Evolutionary conservation across 1,140 invertebrate species (phyloP), one percentile per base, ranked within the genome.

Genomic region (Brachionus rubens): DNA sequence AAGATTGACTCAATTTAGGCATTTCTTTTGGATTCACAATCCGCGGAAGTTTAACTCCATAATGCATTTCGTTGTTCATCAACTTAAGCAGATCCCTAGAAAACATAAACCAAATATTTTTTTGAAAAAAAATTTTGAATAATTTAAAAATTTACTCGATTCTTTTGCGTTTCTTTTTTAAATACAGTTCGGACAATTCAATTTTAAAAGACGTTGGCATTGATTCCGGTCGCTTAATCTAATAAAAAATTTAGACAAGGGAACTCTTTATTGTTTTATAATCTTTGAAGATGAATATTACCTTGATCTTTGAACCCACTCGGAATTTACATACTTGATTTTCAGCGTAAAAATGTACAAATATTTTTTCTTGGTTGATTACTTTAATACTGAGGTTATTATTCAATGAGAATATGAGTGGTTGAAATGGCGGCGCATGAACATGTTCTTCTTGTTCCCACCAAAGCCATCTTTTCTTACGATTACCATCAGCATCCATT

Each of bases 401-500:
- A 59, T 82, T 83, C 7, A 85, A 52, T 6, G 79, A 79, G 72
- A 85, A 79, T 33, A 79, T 80, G 52, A 85, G 80, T 1, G 83
- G 82, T 75, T 85, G 83, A 67, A 83, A 82, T 12, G 83, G 83
- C 3, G 83, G 83, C 0, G 82, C 83, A 77, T 84, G 83, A 0
- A 83, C 81, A 76, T 84, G 83, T 2, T 75, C 50, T 9, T 16
- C 14, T n/a, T 30, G 16, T 24, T 54, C 30, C 0, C 78, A 80
- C 83, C 83, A 84, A 9, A 43, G 48, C 83, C 83, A 84, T 33
- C 79, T 78, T 30, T 79, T 77, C 47, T 78, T 80, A 30, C 79
- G 78, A 9, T 65, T 79, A 7, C 83, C 83, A 10, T 76, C 26
- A 10, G 75, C 28, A 68, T 83, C 80, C 0, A 81, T 72, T 67